A percentile compares a stretch with the other conserved stretches of the same genome.
These are phyloP conservation scores for Acipenser oxyrinchus DNA, from an alignment of 2,797 vertebrate species.

Conservation along the genomic window DNA sequence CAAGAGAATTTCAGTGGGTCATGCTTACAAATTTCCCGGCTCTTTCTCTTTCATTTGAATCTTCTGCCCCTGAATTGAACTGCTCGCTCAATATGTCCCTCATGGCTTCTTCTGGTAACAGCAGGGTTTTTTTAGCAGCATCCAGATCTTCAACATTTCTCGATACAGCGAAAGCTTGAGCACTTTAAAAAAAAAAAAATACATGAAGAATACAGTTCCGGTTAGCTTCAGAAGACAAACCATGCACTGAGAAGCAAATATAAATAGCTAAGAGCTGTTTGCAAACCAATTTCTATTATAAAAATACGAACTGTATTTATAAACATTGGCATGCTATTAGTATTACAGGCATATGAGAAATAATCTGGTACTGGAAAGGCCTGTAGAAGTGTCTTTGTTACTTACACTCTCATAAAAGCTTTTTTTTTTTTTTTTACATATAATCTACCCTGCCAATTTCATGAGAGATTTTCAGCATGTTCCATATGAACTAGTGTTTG, in stretches of 20 bases:
- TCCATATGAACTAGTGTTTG: no score
- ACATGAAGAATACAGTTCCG: neutral
- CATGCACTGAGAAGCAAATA: neutral
- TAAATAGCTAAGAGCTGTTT: neutral
- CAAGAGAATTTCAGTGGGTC: neutral
- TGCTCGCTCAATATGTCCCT: conserved; percentile 27
- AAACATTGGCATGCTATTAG: no score
- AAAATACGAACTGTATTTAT: neutral
- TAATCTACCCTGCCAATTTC: no score
- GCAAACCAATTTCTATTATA: neutral
- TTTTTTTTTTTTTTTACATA: no score
- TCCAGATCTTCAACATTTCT: conserved; percentile 38
- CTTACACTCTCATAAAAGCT: no score
- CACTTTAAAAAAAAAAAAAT: conserved; percentile 22
- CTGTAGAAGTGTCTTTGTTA: no score
- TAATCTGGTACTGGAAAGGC: no score
- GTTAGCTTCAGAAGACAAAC: no score
- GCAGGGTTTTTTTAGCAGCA: conserved; percentile 31
- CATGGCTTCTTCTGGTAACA: conserved; percentile 30
- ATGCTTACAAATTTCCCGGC: conserved; percentile 14
- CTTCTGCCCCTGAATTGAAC: conserved; percentile 31
- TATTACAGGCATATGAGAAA: no score
- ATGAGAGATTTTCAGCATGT: no score
- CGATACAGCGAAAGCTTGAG: conserved; percentile 39
- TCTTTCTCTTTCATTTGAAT: conserved; percentile 22